phyloP scores from a whole-genome alignment of 2,797 vertebrate genomes.

The Anabacerthia variegaticeps region DNA sequence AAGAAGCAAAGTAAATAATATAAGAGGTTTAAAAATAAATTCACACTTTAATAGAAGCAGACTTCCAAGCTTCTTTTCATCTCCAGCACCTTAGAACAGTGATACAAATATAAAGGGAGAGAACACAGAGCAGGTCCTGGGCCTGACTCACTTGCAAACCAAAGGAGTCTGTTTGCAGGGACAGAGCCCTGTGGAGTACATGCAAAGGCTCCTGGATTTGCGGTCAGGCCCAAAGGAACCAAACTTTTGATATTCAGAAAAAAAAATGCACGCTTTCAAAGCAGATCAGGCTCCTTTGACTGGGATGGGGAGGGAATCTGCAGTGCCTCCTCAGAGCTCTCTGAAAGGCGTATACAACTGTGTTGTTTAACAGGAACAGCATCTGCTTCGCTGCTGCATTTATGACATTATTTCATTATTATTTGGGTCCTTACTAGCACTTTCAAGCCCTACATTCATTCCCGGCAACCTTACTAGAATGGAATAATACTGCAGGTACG shows the following conservation, averaged over 20 bases:
- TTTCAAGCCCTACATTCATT: background rate
- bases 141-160: background rate
- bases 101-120: background rate
- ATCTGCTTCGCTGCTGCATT: background rate
- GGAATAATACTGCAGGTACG: background rate
- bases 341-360: background rate
- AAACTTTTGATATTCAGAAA: background rate
- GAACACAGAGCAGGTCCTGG: background rate
- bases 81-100: conserved; percentile 4
- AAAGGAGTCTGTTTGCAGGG: background rate
- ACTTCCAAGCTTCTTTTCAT: conserved; percentile 55
- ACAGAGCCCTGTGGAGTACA: background rate
- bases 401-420: background rate
- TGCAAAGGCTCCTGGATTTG: background rate
- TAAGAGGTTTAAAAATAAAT: conserved; percentile 56
- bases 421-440: background rate
- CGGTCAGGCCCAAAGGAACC: background rate
- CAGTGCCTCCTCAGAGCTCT: background rate
- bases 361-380: background rate
- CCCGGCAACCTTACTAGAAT: background rate
- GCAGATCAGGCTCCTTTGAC: background rate
- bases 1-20: conserved; percentile 57
- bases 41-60: background rate
- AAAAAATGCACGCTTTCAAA: background rate
- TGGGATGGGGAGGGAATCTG: background rate